Evolutionary conservation across 2,888 invertebrate species (phyloP).

Genomic region (Trachelus tabidus): DNA sequence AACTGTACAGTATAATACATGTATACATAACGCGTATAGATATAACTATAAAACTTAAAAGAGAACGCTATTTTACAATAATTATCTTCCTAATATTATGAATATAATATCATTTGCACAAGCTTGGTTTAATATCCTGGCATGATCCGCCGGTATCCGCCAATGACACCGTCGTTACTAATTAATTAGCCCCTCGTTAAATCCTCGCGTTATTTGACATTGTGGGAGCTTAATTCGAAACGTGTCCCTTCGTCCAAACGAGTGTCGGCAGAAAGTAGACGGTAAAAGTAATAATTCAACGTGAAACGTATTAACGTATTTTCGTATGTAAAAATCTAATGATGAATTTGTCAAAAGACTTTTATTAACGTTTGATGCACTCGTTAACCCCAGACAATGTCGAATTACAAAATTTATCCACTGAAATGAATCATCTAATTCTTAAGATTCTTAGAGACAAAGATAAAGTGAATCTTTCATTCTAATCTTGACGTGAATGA

Average conservation of each 20-base stretch:
- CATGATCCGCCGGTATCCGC: not conserved
- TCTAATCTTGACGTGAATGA: not conserved
- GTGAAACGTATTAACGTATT: not conserved
- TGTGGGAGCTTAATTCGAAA: not conserved
- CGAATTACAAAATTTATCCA: not conserved
- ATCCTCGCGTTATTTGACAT: not conserved
- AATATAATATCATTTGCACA: not conserved
- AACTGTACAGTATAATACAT: not conserved
- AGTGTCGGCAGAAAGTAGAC: not conserved
- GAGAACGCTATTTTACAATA: not conserved
- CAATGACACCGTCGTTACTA: not conserved
- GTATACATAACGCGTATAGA: not conserved
- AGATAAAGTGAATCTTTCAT: not conserved
- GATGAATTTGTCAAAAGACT: not conserved
- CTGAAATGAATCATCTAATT: not conserved
- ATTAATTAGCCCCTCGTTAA: not conserved
- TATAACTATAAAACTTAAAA: not conserved
- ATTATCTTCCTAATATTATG: not conserved
- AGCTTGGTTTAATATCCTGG: not conserved
- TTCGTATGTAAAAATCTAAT: not conserved
- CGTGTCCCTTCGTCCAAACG: not conserved
- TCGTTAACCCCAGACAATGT: not conserved
- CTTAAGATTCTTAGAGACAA: not conserved
- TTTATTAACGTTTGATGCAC: not conserved
- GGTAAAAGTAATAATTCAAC: not conserved